These are phyloP conservation scores for Nyctibius bracteatus DNA, from an alignment of 2,113 vertebrate genomes.

Conservation along the genomic window DNA sequence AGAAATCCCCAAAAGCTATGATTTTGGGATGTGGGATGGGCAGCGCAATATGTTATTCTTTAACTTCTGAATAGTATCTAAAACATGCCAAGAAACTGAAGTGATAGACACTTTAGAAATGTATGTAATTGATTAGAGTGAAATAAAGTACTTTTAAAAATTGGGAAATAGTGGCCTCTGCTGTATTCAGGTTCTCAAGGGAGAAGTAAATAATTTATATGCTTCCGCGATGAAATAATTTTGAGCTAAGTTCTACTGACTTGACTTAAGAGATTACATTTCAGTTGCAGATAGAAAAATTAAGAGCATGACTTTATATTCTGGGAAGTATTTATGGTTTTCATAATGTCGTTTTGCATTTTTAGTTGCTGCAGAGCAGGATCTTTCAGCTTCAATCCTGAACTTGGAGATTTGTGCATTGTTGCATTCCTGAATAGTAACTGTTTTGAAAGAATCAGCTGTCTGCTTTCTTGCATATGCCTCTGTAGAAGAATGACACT, in stretches of 20 bases:
- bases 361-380: background rate
- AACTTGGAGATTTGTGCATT: background rate
- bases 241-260: background rate
- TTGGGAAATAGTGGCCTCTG: background rate
- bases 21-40: too few species aligned
- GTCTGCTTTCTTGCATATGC: background rate
- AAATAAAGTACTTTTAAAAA: background rate
- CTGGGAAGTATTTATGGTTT: background rate
- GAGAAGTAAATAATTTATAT: background rate
- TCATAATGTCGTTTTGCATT: background rate
- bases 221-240: background rate
- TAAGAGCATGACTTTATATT: background rate
- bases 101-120: background rate
- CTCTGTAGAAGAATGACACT: background rate
- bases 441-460: background rate
- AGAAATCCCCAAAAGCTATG: background rate
- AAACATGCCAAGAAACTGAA: background rate
- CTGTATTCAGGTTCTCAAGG: background rate
- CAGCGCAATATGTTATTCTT: background rate
- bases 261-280: background rate
- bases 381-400: background rate
- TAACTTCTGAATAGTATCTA: background rate
- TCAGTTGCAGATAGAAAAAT: background rate
- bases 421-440: background rate
- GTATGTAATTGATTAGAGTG: background rate